Percentiles rank a stretch among this genome's conserved stretches.
These are phyloP conservation scores for Benthosema pterotum DNA, from an alignment of 2,797 vertebrate species.

Conservation along the genomic window DNA sequence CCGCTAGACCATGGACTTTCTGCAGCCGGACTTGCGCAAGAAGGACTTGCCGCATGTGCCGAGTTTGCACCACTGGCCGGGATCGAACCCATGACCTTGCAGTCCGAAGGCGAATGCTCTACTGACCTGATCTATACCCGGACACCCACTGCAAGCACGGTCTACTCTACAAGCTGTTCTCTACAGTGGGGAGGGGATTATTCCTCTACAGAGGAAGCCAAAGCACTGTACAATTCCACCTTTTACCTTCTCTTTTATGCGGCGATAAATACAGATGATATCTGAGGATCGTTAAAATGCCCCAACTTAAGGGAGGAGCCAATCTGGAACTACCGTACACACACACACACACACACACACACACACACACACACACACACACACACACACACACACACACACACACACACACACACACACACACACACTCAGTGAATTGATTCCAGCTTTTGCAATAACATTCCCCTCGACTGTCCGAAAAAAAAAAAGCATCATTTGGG, in stretches of 20 bases:
- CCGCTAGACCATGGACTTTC: no score
- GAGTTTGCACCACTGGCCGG: no score
- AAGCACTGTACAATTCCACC: conserved; percentile 43
- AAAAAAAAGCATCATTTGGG: conserved; percentile 16
- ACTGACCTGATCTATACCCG: no score
- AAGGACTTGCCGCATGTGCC: no score
- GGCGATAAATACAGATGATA: conserved; percentile 8
- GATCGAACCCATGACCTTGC: no score
- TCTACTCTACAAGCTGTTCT: no score
- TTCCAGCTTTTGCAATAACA: conserved; percentile 42
- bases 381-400: conserved; percentile 6
- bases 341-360: conserved; percentile 7
- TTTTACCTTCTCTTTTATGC: conserved; percentile 30
- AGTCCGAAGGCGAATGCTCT: no score
- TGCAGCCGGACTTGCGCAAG: no score
- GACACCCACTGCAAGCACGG: no score
- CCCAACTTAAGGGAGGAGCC: no score
- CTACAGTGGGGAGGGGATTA: not conserved
- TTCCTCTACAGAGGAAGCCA: conserved; percentile 34
- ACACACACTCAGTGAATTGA: not conserved
- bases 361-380: conserved; percentile 7
- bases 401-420: conserved; percentile 13
- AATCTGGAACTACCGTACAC: not conserved
- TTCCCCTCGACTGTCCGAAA: conserved; percentile 4
- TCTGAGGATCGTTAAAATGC: not conserved